Evolutionary conservation across 2,113 vertebrate species (phyloP), one percentile per base, ranked within the genome.

Genomic region (Physeter macrocephalus): DNA sequence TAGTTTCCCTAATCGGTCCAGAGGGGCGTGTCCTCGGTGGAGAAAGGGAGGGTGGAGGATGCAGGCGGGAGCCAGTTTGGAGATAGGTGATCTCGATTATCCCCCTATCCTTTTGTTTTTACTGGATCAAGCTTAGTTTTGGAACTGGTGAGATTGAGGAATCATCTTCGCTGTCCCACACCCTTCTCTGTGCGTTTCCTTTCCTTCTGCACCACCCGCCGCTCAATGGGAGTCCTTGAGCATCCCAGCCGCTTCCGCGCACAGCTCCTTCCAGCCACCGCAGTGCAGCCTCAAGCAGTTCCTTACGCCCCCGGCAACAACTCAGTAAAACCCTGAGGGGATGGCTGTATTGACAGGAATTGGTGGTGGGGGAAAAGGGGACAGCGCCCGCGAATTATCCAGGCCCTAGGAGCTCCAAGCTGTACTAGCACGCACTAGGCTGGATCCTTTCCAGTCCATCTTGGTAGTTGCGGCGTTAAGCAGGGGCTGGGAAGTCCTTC

Each of bases 1-100:
- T 57, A 39, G 77, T 91, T 95, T 54, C 67, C 74, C 81, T 36
- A 1, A 15, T 31, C 2, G 15, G 27, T 31, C 69, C 90, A 31
- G 87, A 97, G 97, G 96, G 97, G 97, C 81, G 96, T 97, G 97
- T 95, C 96, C 74, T 64, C 49, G 4, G 66, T 34, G 31, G 27
- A 61, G 78, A 36, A 29, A 36, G 57, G 31, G 39, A 20, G 49
- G 29, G 15, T 34, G 0, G 4, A 27, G 74, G 66, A 15, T 34
- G 66, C 88, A 3, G 66, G 77, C 43, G 27, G 5, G 43, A 64
- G 77, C 61, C 66, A 6, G 49, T 8, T 21, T 34, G 80, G 78
- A 34, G 49, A 52, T 31, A 17, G 1, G 8, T 14, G 29, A 46
- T 67, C 25, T 31, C 14, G 39, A 34, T 64, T 90, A 23, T n/a